Percentiles rank a stretch among this genome's conserved stretches.
These are phyloP conservation scores for Thymallus thymallus DNA, from an alignment of 2,113 vertebrate species.

Conservation along the genomic window DNA sequence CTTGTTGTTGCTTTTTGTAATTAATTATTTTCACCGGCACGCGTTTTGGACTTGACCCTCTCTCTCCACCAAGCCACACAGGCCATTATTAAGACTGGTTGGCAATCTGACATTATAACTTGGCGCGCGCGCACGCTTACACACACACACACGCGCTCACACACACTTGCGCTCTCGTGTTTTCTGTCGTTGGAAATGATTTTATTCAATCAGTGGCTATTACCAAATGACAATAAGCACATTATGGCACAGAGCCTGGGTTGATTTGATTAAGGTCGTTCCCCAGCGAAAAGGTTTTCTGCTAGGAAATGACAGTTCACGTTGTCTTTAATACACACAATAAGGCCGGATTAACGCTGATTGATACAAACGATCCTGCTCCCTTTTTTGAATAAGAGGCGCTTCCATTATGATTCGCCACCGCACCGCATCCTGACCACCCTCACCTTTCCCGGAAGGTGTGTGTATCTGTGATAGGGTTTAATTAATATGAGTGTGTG, in stretches of 20 bases:
- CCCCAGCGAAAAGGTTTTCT: conserved; percentile 35
- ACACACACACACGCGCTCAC: background rate
- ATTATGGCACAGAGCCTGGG: conserved; percentile 21
- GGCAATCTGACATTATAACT: background rate
- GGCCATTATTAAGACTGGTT: background rate
- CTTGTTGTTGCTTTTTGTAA: conserved; percentile 46
- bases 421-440: too few species aligned
- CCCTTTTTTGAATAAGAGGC: conserved; percentile 25
- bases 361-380: conserved; percentile 39
- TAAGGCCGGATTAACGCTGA: conserved; percentile 44
- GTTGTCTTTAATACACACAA: conserved; percentile 41
- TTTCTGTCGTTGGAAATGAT: conserved; percentile 16
- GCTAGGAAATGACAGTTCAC: conserved; percentile 32
- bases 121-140: background rate
- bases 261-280: conserved; percentile 44
- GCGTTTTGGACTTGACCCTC: conserved; percentile 34
- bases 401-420: conserved; percentile 14
- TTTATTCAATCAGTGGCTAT: conserved; percentile 56
- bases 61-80: background rate
- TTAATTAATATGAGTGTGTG: conserved; percentile 1
- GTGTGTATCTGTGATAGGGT: background rate
- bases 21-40: conserved; percentile 36
- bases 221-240: conserved; percentile 40
- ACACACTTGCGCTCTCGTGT: background rate
- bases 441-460: background rate